phyloP scores from a whole-genome alignment of 2,888 invertebrate species.

The Seladonia tumulorum region DNA sequence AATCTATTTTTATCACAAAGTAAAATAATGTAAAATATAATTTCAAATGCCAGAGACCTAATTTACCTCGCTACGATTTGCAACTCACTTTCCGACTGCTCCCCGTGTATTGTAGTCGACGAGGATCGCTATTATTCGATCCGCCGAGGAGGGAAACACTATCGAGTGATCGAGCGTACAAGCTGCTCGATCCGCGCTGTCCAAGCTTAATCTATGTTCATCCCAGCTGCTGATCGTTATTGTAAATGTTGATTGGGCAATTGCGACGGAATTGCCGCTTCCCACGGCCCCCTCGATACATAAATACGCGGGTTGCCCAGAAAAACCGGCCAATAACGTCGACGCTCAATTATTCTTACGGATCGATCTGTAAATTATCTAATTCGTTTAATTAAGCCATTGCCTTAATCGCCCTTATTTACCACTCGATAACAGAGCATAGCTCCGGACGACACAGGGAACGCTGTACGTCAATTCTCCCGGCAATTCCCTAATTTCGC shows the following conservation, averaged over 20 bases:
- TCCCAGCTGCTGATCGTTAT: conserved; percentile 59
- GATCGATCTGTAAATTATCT: conserved; percentile 79
- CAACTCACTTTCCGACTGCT: not conserved
- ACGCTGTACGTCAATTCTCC: not conserved
- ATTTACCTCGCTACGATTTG: not conserved
- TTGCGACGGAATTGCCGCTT: conserved; percentile 71
- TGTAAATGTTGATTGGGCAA: conserved; percentile 75
- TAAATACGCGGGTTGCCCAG: conserved; percentile 51
- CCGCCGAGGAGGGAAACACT: not conserved
- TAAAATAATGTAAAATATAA: not conserved
- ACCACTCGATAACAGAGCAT: conserved; percentile 27
- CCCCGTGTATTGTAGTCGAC: not conserved
- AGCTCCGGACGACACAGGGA: not conserved
- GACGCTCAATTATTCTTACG: conserved; percentile 69
- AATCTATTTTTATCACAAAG: not conserved
- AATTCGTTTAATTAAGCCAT: conserved; percentile 83
- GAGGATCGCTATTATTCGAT: conserved; percentile 12
- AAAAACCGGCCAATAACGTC: conserved; percentile 40
- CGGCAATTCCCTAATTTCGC: not conserved
- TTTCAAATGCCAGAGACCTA: not conserved
- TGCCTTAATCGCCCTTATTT: conserved; percentile 78
- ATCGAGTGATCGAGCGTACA: not conserved
- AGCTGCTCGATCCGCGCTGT: not conserved
- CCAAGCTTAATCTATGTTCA: conserved; percentile 38
- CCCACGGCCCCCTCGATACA: conserved; percentile 54